Conservation (phyloP, 92 coral and sea anemone genomes). For the Palythoa grandis region DNA sequence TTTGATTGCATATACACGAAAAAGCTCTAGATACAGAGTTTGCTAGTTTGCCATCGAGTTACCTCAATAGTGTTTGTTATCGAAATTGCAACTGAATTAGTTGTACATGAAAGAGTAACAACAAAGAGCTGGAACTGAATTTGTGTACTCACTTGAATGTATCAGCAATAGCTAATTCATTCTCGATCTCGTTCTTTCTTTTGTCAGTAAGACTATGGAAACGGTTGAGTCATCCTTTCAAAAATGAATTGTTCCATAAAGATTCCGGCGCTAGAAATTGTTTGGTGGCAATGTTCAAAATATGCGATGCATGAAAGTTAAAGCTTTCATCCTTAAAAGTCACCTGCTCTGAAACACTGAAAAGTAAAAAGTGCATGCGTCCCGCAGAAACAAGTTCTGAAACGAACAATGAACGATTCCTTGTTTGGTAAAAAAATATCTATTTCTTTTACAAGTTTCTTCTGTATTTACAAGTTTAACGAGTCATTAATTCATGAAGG, state of each 20-base stretch:
- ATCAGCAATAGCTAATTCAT: not conserved
- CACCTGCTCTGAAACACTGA: not conserved
- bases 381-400: not conserved
- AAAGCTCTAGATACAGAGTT: no score
- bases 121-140: not conserved
- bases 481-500: not conserved
- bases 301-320: not conserved
- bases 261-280: not conserved
- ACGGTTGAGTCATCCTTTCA: not conserved
- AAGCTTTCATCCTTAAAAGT: not conserved
- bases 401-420: not conserved
- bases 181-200: not conserved
- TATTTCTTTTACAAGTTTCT: not conserved
- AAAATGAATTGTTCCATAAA: not conserved
- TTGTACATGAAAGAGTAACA: not conserved
- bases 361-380: no score
- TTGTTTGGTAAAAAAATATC: not conserved
- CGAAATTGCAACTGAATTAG: not conserved
- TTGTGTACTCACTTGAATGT: not conserved
- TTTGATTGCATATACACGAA: no score
- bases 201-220: not conserved
- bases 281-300: not conserved
- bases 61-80: not conserved
- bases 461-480: not conserved
- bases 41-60: not conserved